Evolutionary conservation across 2,797 vertebrate species (phyloP), one percentile per base, ranked within the genome.

Genomic region (Nasua narica): DNA sequence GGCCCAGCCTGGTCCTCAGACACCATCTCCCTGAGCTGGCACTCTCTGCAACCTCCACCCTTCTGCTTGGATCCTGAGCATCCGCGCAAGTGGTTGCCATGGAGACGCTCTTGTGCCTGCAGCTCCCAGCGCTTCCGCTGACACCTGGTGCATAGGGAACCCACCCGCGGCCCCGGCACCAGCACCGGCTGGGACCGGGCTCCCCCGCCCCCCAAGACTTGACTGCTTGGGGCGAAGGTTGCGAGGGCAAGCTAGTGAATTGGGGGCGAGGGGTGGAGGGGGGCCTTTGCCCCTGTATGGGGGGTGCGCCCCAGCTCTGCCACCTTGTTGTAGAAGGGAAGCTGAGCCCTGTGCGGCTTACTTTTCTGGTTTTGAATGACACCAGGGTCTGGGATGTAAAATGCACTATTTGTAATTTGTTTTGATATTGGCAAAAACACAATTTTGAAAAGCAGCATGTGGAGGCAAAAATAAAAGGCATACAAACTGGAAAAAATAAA

Each of bases 51-150:
- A 56, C 69, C 37, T 23, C 48, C n/a, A 2, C 50, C 48, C 69
- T 48, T 29, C 27, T 37, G 81, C 70, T 32, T 23, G 18, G 70
- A 56, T 46, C 25, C 5, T n/a, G 56, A 23, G 50, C 46, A 12
- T 79, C 54, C 52, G 78, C 77, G 81, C 70, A 46, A 58, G 82
- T 50, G 29, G 83, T 79, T 95, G 87, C 87, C 93, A 46, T 76
- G 60, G 88, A 91, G 60, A 90, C 14, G 11, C 29, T 58, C 67
- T 87, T 46, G 37, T 10, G 29, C n/a, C 62, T 56, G 5, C 62
- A 52, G 4, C 25, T 46, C 46, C 82, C 19, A 11, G 37, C 37
- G n/a, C n/a, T n/a, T n/a, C n/a, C n/a, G n/a, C n/a, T n/a, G 65
- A n/a, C 16, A 29, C 29, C 48, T 2, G 50, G 29, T 2, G 21